Evolutionary conservation across 2,797 vertebrate species (phyloP), one percentile per base, ranked within the genome.

Genomic region (Eulemur mongoz): DNA sequence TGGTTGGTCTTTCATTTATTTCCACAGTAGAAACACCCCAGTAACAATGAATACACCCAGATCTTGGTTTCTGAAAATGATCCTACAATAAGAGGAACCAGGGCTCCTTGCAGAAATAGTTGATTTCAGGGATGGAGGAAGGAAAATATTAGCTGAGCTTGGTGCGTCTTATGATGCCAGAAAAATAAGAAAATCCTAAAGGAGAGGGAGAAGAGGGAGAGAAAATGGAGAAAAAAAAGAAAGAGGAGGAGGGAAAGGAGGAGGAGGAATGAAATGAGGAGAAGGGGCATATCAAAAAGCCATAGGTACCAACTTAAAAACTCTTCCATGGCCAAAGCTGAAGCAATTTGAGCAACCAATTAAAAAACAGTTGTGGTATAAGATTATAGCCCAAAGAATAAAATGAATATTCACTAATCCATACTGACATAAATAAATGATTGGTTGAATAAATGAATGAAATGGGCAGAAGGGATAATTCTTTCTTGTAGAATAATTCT

Each of bases 231-330:
- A 0, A 30, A 40, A 11, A 25, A n/a, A 15, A 40, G 5, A 4
- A 9, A 1, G 18, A 14, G 1, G 18, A 14, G 1, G 27, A 14
- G 0, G 50, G 2, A 17, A 4, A 6, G 7, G 25, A 63, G 2
- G 2, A 7, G 14, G 1, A 43, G 4, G 18, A 43, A 43, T 43
- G 2, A 17, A 4, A 2, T 2, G 25, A 63, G 1, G 4, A 7
- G 14, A 2, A 43, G 4, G 25, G 27, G 7, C 5, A 17, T 54
- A 20, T 38, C 27, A 10, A 38, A 72, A 54, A 27, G 17, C 18
- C 2, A 22, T 22, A 48, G 14, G 38, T 54, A 3, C 25, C 30
- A 35, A 48, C 40, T 79, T 76, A 50, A 78, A 82, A 91, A 40
- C 22, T 35, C 30, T 69, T 75, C 63, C 38, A 22, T 20, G 27